These are phyloP conservation scores for Epistrophe grossulariae DNA, from an alignment of 2,888 invertebrate species.

Conservation along the genomic window DNA sequence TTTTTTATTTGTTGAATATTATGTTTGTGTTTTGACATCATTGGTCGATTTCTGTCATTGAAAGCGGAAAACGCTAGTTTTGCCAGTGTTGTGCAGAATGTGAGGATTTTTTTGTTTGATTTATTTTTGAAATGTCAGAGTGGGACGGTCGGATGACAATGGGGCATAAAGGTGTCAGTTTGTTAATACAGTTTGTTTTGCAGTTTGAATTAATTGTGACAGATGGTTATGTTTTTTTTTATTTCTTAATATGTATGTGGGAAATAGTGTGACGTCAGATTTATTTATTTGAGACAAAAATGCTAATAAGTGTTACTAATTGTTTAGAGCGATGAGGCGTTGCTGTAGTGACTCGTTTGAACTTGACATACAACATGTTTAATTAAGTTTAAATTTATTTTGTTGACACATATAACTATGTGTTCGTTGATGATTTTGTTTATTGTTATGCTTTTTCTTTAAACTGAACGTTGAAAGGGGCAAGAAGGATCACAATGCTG, in stretches of 20 bases:
- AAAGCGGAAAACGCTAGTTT: constrained; percentile 33
- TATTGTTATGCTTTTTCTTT: background rate
- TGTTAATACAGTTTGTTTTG: constrained; percentile 35
- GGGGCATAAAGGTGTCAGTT: constrained; percentile 34
- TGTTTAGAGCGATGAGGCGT: constrained; percentile 7
- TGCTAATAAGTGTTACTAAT: constrained; percentile 46
- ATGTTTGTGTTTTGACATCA: constrained; percentile 33
- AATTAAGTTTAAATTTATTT: constrained; percentile 18
- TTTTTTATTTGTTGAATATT: constrained; percentile 5
- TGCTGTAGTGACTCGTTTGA: constrained; percentile 6
- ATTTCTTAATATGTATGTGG: constrained; percentile 8
- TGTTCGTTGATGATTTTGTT: background rate
- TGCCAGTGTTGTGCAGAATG: background rate
- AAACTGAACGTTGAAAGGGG: background rate
- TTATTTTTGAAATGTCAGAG: constrained; percentile 40
- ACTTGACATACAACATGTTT: constrained; percentile 33
- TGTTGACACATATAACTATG: background rate
- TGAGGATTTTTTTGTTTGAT: constrained; percentile 42
- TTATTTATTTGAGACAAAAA: constrained; percentile 24
- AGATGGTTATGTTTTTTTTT: background rate
- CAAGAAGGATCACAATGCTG: background rate
- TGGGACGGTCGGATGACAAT: constrained; percentile 44
- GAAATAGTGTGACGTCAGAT: constrained; percentile 40
- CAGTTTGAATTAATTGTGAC: constrained; percentile 33
- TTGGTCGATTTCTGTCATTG: constrained; percentile 27